Evolutionary conservation across 2,888 invertebrate species (phyloP).

Genomic region (Agrilus cyanescens): DNA sequence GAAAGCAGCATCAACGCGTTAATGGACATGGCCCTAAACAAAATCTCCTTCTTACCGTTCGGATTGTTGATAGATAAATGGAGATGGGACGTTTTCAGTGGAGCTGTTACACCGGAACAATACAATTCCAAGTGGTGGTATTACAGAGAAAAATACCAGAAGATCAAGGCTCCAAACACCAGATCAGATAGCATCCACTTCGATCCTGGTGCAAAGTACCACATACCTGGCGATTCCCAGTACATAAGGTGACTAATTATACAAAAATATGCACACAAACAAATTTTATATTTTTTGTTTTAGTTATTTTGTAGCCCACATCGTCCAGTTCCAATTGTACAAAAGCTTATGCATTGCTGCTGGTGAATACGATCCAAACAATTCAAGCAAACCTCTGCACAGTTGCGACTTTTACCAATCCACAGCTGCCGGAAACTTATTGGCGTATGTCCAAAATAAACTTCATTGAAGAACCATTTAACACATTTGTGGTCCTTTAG

Average conservation of each 20-base stretch:
- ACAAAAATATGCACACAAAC: too few relatives aligned
- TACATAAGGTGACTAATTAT: conserved; percentile 27
- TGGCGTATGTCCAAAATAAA: conserved; percentile 35
- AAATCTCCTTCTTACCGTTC: conserved; percentile 43
- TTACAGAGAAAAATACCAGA: conserved; percentile 29
- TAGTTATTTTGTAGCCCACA: conserved; percentile 52
- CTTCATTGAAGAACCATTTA: too few relatives aligned
- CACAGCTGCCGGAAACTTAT: conserved; percentile 30
- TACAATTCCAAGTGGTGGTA: conserved; percentile 38
- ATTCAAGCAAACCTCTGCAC: conserved; percentile 23
- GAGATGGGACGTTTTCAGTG: conserved; percentile 44
- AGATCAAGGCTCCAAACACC: conserved; percentile 32
- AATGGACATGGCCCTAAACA: conserved; percentile 36
- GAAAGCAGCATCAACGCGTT: conserved; percentile 38
- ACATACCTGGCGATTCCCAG: conserved; percentile 33
- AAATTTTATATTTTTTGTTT: conserved; percentile 6
- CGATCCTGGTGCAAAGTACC: conserved; percentile 38
- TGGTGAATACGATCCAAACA: conserved; percentile 46
- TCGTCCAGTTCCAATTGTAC: conserved; percentile 72
- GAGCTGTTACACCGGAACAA: conserved; percentile 29
- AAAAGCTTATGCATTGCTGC: conserved; percentile 44
- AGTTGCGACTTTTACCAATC: conserved; percentile 25
- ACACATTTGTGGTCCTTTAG: conserved; percentile 33
- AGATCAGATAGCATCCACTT: conserved; percentile 28
- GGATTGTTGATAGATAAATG: conserved; percentile 44